A percentile compares a stretch with the other conserved stretches of the same genome.
These are phyloP conservation scores for Neosilurus mollespiculum DNA, from an alignment of 2,797 vertebrate species.

Conservation along the genomic window DNA sequence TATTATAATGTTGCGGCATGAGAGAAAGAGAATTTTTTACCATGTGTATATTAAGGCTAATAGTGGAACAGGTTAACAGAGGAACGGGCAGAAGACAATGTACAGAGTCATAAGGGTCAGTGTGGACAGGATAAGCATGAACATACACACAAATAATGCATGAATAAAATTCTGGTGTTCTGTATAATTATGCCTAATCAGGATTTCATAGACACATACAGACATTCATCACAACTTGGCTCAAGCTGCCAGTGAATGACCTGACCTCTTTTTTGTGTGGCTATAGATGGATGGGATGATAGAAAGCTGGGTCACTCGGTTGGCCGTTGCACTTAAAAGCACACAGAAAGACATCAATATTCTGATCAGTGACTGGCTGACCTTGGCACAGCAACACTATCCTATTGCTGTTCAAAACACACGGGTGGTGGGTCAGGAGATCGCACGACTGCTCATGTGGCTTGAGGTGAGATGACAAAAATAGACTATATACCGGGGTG, in stretches of 20 bases:
- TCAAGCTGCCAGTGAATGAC: constrained; percentile 7
- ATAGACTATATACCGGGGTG: not conserved
- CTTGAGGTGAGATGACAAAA: constrained; percentile 86
- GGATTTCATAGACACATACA: not conserved
- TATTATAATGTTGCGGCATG: not conserved
- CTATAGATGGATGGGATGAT: constrained; percentile 82
- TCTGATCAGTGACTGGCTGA: constrained; percentile 84
- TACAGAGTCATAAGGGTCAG: not conserved
- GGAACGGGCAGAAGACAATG: not conserved
- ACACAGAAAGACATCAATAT: constrained; percentile 76
- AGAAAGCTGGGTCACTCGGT: constrained; percentile 83
- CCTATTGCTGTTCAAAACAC: constrained; percentile 81
- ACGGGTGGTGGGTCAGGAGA: constrained; percentile 82
- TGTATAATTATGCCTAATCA: not conserved
- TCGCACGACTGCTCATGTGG: constrained; percentile 81
- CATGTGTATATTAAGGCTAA: not conserved
- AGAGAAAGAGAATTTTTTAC: not conserved
- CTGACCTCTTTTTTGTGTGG: constrained; percentile 13
- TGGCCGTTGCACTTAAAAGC: constrained; percentile 79
- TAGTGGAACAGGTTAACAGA: not conserved
- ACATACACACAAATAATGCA: not conserved
- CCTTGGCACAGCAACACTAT: constrained; percentile 82
- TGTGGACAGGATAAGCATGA: not conserved
- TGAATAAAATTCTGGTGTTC: not conserved
- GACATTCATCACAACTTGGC: not conserved